Evolutionary conservation across 1,140 invertebrate genomes (phyloP).

Genomic region (Subanguina moxae): DNA sequence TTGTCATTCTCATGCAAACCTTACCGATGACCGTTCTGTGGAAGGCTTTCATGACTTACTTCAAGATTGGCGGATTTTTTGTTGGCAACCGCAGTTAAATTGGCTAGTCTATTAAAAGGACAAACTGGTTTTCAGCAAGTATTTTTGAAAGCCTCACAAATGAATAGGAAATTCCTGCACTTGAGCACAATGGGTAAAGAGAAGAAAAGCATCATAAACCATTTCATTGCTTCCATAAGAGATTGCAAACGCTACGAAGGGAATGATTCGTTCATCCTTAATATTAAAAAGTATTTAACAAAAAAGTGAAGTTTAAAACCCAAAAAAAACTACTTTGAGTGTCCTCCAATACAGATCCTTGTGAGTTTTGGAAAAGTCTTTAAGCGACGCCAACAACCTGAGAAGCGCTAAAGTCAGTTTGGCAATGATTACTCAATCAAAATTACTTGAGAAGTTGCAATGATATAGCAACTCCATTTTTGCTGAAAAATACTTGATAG

Average conservation of each 20-base stretch:
- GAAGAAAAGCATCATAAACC: conserved; percentile 32
- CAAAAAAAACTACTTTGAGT: conserved; percentile 27
- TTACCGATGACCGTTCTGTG: neutral
- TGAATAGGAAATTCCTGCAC: conserved; percentile 35
- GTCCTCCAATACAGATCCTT: conserved; percentile 43
- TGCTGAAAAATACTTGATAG: conserved; percentile 26
- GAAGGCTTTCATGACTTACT: neutral
- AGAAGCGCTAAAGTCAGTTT: conserved; percentile 31
- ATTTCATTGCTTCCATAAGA: conserved; percentile 17
- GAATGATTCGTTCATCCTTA: conserved; percentile 40
- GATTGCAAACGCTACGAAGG: conserved; percentile 40
- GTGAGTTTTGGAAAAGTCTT: conserved; percentile 45
- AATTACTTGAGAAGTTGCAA: conserved; percentile 37
- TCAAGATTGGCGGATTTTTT: too few relatives aligned
- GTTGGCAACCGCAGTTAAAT: too few relatives aligned
- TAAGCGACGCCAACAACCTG: conserved; percentile 30
- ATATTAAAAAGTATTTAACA: conserved; percentile 10
- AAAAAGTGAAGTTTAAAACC: neutral
- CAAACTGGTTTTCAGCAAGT: too few relatives aligned
- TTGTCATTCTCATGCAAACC: neutral
- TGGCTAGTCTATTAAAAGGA: too few relatives aligned
- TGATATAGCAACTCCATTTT: conserved; percentile 31
- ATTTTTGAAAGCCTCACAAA: neutral
- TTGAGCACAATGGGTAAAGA: conserved; percentile 45
- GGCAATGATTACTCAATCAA: conserved; percentile 25